Evolutionary conservation across 64 coral and sea anemone genomes (phyloP), one percentile per base, ranked within the genome.

Genomic region (Platygyra sinensis): DNA sequence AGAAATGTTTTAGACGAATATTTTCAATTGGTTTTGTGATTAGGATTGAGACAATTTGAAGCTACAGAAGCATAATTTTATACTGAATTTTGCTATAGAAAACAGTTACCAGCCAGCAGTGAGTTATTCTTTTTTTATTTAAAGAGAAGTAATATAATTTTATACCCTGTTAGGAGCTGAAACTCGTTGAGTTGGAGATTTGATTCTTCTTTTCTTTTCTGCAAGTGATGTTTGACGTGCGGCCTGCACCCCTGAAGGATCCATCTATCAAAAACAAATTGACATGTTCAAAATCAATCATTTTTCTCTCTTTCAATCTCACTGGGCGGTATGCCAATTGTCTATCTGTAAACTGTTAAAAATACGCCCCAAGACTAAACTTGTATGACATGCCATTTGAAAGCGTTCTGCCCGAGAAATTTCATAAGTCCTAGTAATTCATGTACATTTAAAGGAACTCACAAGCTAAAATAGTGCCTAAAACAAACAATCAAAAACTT

Each of bases 171-270:
- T 50, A 24, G 36, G 27, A 87, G 50, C 12, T 36, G 22, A 59
- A 2, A 28, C 29, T 8, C 30, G 73, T 54, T 71, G 60, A 0
- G 16, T 18, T 33, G 82, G 14, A 52, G 90, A 92, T 64, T 31
- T 71, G 19, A 76, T 39, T 71, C 73, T 29, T 87, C 67, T 90
- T 28, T 87, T 90, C 65, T 81, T 90, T 49, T 96, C 91, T 67
- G 82, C 88, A 30, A 90, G 46, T 16, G 88, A 83, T 27, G 95
- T 64, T 24, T 96, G 87, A 30, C 67, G 89, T 19, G 91, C 88
- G 17, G 81, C 27, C 10, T 93, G 87, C 3, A 91, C 51, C 27
- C 72, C 55, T 33, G 67, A 59, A 19, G 88, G 91, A 84, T 96
- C 95, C 95, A 96, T 93, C 95, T 96, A 50, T 18, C 22, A 51